Conservation (phyloP, 1,140 invertebrate species). For the Meloidogyne exigua region DNA sequence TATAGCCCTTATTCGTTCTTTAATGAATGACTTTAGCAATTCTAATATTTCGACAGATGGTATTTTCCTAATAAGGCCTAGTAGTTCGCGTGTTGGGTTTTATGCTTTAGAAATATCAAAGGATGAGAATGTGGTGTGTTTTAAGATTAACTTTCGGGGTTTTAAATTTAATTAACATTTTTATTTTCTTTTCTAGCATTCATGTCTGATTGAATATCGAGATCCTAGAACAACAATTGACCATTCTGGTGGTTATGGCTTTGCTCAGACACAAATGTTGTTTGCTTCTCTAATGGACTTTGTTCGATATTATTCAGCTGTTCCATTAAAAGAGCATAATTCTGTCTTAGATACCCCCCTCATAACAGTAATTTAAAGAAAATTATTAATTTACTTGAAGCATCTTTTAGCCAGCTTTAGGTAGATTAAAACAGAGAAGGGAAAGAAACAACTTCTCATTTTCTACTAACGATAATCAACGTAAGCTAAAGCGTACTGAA, state of each 20-base stretch:
- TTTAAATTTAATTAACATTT: not conserved
- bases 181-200: slow-evolving; percentile 13
- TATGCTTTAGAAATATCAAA: slow-evolving; percentile 51
- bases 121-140: slow-evolving; percentile 18
- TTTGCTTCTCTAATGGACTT: slow-evolving; percentile 51
- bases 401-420: slow-evolving; percentile 19
- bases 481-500: not conserved
- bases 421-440: not conserved
- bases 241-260: slow-evolving; percentile 45
- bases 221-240: slow-evolving; percentile 34
- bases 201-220: slow-evolving; percentile 50
- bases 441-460: not conserved
- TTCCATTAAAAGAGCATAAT: slow-evolving; percentile 48
- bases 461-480: not conserved
- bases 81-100: slow-evolving; percentile 41
- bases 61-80: slow-evolving; percentile 51
- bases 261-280: slow-evolving; percentile 49
- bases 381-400: not conserved
- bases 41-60: slow-evolving; percentile 29
- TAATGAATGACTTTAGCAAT: slow-evolving; percentile 13
- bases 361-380: slow-evolving; percentile 11
- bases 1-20: not conserved
- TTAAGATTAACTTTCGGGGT: not conserved
- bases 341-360: slow-evolving; percentile 39
- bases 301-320: slow-evolving; percentile 47